Evolutionary conservation across 1,140 invertebrate genomes (phyloP), one percentile per base, ranked within the genome.

Genomic region (Carcinoscorpius rotundicauda): DNA sequence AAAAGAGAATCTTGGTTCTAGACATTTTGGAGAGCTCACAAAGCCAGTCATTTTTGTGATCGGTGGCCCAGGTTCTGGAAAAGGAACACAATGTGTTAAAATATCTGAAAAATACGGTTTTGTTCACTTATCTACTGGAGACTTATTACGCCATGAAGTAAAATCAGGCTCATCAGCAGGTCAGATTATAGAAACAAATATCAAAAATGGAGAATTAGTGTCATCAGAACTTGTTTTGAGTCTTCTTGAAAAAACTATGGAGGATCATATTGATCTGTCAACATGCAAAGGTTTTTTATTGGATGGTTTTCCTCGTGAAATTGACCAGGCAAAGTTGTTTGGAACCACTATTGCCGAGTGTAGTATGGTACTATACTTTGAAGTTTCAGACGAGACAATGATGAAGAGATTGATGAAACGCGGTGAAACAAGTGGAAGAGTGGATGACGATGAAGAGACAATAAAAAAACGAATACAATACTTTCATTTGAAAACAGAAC

Each of bases 381-480:
- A 97, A 63, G 89, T 90, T 3, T 80, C 85, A 2, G 88, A 93
- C 71, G 88, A 91, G 5, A 90, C 89, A 0, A 83, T 99, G 80
- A 86, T 86, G 0, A 79, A 85, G 66, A 83, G 97, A 61, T 82
- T 98, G 51, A 72, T 98, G 68, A 85, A 88, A 1, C 84, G 97
- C 64, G 96, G 89, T 0, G 83, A 87, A 64, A 91, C 87, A 49
- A 94, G 93, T n/a, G 89, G 91, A 48, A 84, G 97, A n/a, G 89
- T 87, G 4, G 97, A 99, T 73, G 97, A 99, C 75, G 99, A 99
- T 73, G 90, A 90, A 75, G 91, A 93, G 71, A 98, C 96, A 0
- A 98, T 99, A 72, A 91, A 90, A 72, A 89, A 95, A 64, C 82
- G 97, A 51, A 82, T 99, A 58, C 81, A 88, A 60, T 98, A 96